These are phyloP conservation scores for Bombus waltoni DNA, from an alignment of 1,140 invertebrate species.

Conservation along the genomic window DNA sequence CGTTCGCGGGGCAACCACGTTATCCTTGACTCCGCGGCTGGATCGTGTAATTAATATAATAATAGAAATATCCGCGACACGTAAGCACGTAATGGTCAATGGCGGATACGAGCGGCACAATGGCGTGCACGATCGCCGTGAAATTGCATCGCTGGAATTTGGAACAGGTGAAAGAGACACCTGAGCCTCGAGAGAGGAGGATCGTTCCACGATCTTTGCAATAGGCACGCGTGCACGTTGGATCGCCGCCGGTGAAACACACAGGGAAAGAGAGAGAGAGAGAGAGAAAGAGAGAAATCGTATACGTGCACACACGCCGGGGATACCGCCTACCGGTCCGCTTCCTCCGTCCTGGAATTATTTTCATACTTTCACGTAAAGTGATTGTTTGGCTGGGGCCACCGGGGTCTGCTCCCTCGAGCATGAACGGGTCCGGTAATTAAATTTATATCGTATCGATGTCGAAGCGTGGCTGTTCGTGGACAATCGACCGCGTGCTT, in stretches of 20 bases:
- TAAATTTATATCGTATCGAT: constrained; percentile 81
- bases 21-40: constrained; percentile 37
- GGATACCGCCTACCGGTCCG: constrained; percentile 48
- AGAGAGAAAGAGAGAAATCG: not conserved
- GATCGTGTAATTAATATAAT: constrained; percentile 56
- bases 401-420: constrained; percentile 76
- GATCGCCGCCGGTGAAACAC: constrained; percentile 9
- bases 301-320: constrained; percentile 45
- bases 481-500: constrained; percentile 26
- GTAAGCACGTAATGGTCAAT: constrained; percentile 55
- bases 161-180: constrained; percentile 63
- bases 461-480: constrained; percentile 61
- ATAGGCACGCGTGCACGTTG: constrained; percentile 10
- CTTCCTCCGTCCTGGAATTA: constrained; percentile 75
- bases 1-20: constrained; percentile 22
- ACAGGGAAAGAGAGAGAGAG: not conserved
- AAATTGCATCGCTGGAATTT: constrained; percentile 56
- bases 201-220: constrained; percentile 35
- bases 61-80: constrained; percentile 47
- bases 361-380: constrained; percentile 82
- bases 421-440: constrained; percentile 80
- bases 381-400: constrained; percentile 79
- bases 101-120: constrained; percentile 40
- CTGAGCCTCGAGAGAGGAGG: constrained; percentile 46
- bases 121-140: constrained; percentile 34